These are phyloP conservation scores for Phylloscopus trochilus DNA, from an alignment of 2,113 vertebrate species.

Conservation along the genomic window DNA sequence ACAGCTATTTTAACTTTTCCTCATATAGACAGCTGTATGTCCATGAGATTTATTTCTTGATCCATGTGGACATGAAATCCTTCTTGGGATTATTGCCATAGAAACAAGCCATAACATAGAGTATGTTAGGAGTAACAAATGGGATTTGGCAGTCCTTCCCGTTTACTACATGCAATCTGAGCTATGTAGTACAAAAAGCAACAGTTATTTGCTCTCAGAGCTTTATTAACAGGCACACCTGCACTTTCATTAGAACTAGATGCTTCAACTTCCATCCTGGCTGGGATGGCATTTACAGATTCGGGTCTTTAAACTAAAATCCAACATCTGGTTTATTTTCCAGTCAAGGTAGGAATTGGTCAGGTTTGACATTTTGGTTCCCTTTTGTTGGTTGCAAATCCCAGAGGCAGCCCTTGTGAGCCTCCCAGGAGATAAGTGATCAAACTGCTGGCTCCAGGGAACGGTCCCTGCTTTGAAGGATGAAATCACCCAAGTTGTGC, in stretches of 20 bases:
- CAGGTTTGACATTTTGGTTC: background rate
- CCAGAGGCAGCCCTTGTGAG: background rate
- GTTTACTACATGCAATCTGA: constrained; percentile 22
- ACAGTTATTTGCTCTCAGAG: constrained; percentile 20
- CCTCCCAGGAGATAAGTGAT: background rate
- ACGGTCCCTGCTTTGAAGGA: background rate
- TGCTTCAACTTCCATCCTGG: background rate
- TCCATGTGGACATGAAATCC: background rate
- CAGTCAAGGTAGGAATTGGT: background rate
- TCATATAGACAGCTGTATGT: constrained; percentile 25
- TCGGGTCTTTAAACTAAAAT: background rate
- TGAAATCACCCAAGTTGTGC: constrained; percentile 30
- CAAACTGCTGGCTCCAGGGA: background rate
- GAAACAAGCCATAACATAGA: constrained; percentile 38
- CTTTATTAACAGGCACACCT: constrained; percentile 40
- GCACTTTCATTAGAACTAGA: background rate
- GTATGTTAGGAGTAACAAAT: constrained; percentile 19
- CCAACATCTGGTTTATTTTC: background rate
- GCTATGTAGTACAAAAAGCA: constrained; percentile 18
- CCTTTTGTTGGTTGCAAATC: background rate
- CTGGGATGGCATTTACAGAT: background rate
- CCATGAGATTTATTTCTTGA: constrained; percentile 36
- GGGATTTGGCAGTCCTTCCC: constrained; percentile 26
- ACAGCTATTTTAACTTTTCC: constrained; percentile 5
- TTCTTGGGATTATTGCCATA: constrained; percentile 55